Conservation (phyloP, 2,888 invertebrate genomes). For the Philonicus albiceps region DNA sequence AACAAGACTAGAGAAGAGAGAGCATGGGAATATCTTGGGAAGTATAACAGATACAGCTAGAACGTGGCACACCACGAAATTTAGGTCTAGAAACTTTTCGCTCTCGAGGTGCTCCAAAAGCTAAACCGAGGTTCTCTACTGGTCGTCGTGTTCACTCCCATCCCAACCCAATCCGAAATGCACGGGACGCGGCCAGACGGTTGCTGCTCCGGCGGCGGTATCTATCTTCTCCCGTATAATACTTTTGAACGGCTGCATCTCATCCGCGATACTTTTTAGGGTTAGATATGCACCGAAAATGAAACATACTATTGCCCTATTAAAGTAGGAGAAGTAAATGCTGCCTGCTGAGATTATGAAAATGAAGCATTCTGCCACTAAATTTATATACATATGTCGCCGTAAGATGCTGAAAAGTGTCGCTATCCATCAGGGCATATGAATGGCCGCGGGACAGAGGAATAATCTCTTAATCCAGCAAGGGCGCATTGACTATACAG, state of each 20-base stretch:
- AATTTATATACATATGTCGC: background rate
- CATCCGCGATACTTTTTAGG: background rate
- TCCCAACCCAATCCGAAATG: background rate
- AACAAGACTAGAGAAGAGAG: conserved; percentile 33
- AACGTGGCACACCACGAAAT: conserved; percentile 19
- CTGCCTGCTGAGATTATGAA: background rate
- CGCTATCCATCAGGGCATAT: background rate
- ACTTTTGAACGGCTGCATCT: background rate
- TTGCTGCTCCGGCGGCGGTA: background rate
- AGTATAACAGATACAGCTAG: conserved; percentile 25
- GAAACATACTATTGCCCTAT: background rate
- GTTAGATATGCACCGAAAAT: background rate
- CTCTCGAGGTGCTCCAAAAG: conserved; percentile 11
- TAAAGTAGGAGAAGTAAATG: background rate
- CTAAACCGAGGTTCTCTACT: background rate
- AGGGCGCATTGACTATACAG: background rate
- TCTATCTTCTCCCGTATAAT: background rate
- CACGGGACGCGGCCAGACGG: background rate
- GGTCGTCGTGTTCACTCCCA: background rate
- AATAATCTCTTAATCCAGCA: background rate
- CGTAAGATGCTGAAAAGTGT: background rate
- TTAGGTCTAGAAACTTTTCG: conserved; percentile 26
- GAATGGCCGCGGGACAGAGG: background rate
- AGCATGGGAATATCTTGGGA: conserved; percentile 1
- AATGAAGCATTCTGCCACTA: background rate